Percentiles rank a stretch among this genome's conserved stretches.
Conservation (phyloP, 2,888 invertebrate genomes). For the Ectemnius lituratus region DNA sequence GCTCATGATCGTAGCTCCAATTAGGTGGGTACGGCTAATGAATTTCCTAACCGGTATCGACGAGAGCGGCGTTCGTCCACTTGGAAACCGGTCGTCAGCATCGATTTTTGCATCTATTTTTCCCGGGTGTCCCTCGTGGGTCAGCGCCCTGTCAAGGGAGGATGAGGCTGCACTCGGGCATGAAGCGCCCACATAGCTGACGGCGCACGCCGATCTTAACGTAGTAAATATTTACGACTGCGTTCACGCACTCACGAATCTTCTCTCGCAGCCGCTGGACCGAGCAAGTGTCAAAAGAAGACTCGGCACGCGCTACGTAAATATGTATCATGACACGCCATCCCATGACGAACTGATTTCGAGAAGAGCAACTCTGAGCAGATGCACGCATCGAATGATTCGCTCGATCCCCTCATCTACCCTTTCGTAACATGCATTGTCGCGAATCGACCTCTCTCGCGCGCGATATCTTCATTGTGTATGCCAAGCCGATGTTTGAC, state of each 20-base stretch:
- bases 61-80: neutral
- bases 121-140: slow-evolving; percentile 44
- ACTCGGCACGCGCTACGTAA: neutral
- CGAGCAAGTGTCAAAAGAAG: neutral
- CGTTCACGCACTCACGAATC: slow-evolving; percentile 22
- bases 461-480: neutral
- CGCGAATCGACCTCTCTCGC: slow-evolving; percentile 4
- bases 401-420: neutral
- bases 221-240: slow-evolving; percentile 58
- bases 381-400: slow-evolving; percentile 7
- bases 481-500: neutral
- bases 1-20: too few species aligned
- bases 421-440: slow-evolving; percentile 10
- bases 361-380: neutral
- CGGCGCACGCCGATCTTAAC: slow-evolving; percentile 42
- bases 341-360: slow-evolving; percentile 24
- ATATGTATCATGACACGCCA: neutral
- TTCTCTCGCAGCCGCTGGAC: neutral
- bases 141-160: slow-evolving; percentile 61
- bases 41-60: too few species aligned
- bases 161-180: slow-evolving; percentile 59
- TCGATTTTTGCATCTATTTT: slow-evolving; percentile 60
- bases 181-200: slow-evolving; percentile 55
- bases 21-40: too few species aligned
- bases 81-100: slow-evolving; percentile 47